Conservation (phyloP, 2,888 invertebrate genomes). For the Nezara viridula region DNA sequence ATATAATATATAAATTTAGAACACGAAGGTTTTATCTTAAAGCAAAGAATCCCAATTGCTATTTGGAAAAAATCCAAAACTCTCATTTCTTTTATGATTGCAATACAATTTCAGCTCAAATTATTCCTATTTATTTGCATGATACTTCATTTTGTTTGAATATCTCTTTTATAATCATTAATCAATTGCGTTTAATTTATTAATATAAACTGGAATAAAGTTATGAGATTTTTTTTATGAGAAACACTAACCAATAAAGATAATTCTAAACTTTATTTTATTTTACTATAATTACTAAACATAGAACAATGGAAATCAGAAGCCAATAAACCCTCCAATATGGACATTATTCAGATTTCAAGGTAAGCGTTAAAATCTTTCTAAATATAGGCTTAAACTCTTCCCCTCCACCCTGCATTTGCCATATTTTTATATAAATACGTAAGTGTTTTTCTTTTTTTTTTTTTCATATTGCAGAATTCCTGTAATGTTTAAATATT, state of each 20-base stretch:
- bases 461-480: not conserved
- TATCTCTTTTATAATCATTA: too few species aligned
- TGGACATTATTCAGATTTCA: not conserved
- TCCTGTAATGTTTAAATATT: too few species aligned
- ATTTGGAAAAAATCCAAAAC: not conserved
- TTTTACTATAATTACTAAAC: too few species aligned
- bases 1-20: conserved; percentile 8
- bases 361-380: conserved; percentile 1
- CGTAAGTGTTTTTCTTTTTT: too few species aligned
- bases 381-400: not conserved
- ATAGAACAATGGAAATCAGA: not conserved
- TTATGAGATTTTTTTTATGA: too few species aligned
- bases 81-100: not conserved
- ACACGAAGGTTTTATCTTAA: not conserved
- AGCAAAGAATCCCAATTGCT: not conserved
- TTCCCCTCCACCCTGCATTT: not conserved
- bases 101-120: not conserved
- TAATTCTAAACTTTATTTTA: too few species aligned
- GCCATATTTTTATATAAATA: not conserved
- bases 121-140: too few species aligned
- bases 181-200: too few species aligned
- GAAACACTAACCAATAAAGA: too few species aligned
- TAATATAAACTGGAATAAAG: too few species aligned
- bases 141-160: too few species aligned
- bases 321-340: not conserved